Conservation (phyloP, 2,888 invertebrate genomes). For the Sepioteuthis lessoniana region DNA sequence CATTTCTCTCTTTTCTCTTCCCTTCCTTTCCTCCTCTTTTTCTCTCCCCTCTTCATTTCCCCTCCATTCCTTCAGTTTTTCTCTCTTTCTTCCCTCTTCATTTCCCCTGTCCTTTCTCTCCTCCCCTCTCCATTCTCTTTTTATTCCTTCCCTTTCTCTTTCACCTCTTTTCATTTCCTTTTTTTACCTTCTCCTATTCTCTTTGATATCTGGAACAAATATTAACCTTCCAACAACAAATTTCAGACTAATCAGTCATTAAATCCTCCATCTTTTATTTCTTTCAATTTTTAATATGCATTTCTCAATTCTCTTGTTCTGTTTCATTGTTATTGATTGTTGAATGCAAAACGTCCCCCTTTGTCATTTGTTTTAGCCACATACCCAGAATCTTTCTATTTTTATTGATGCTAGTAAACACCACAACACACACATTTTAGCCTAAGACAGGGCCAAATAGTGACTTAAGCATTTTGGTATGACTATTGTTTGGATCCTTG, state of each 20-base stretch:
- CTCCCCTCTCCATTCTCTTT: no score
- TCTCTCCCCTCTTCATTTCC: no score
- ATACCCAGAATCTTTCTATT: neutral
- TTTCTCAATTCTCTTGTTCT: neutral
- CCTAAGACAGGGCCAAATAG: neutral
- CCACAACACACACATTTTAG: neutral
- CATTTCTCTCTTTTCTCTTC: no score
- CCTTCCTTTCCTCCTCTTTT: no score
- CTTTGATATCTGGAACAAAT: slow-evolving; percentile 33
- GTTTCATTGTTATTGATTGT: neutral
- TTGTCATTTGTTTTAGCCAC: neutral
- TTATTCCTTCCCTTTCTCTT: no score
- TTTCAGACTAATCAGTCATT: slow-evolving; percentile 16
- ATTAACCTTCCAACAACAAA: neutral
- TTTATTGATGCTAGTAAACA: neutral
- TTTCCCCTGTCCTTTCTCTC: no score
- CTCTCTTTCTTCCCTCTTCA: no score
- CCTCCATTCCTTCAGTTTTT: no score
- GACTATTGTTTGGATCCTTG: no score
- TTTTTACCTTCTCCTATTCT: neutral
- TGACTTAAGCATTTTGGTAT: neutral
- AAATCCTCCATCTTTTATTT: neutral
- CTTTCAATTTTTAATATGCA: neutral
- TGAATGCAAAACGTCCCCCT: neutral
- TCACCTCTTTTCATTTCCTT: no score